Evolutionary conservation across 2,797 vertebrate genomes (phyloP), one percentile per base, ranked within the genome.

Genomic region (Scyliorhinus canicula): DNA sequence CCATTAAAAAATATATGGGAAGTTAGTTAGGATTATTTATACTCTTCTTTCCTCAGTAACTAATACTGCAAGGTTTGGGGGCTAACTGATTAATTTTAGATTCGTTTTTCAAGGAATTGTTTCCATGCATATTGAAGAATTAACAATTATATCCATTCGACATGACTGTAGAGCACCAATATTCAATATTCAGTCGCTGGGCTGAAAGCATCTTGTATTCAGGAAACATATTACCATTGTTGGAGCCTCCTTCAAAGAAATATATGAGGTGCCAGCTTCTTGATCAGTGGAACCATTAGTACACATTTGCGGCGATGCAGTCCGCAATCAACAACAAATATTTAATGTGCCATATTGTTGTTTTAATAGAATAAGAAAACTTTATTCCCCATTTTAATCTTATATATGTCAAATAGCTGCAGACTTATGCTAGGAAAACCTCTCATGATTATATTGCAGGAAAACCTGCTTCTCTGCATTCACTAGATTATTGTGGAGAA

Each of bases 1-100:
- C 63, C 63, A 67, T 93, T 67, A 69, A 69, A 93, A 93, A 93
- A 69, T 55, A 93, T 67, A 44, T 69, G 47, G 44, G 44, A 93
- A 44, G 4, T 71, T 93, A 69, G 85, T 88, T 88, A 60, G 1
- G 35, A n/a, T 60, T 40, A 60, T 90, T 60, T 35, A 60, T 90
- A 90, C 31, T 90, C 55, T 60, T n/a, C 52, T 55, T 90, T 90
- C 28, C 55, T 93, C 65, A 31, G 28, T 47, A 93, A 67, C 63
- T 50, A 21, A 31, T 65, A 9, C 57, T 40, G 55, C n/a, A 24
- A n/a, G 44, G 9, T 67, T 69, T 93, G 63, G 44, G 91, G 65
- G 3, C 31, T 93, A 69, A 44, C 40, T 4, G 47, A 69, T 14
- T 31, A 69, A 40, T 19, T 50, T 93, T 63, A 67, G 44, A n/a